Evolutionary conservation across 2,797 vertebrate species (phyloP).

Genomic region (Antrozous pallidus): DNA sequence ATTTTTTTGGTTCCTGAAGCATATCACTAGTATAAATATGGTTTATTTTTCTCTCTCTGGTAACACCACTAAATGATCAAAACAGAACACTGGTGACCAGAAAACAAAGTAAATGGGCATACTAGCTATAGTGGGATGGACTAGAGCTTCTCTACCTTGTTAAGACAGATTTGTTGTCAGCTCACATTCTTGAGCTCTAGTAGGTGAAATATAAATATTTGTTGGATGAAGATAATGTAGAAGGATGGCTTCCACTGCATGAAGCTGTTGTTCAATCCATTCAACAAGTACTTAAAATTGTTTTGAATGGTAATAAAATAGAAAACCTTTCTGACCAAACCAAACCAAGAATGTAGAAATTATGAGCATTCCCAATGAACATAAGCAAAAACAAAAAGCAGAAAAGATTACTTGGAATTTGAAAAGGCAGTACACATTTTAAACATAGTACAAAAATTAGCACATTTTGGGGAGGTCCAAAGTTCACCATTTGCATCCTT

Average conservation of each 20-base stretch:
- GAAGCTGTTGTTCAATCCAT: constrained; percentile 83
- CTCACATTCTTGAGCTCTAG: constrained; percentile 82
- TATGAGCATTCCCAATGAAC: background rate
- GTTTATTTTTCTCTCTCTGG: background rate
- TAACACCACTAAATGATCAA: constrained; percentile 83
- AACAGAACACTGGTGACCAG: constrained; percentile 84
- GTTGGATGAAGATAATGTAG: constrained; percentile 86
- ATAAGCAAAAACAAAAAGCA: background rate
- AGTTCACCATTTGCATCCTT: background rate
- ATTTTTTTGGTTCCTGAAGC: background rate
- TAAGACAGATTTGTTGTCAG: background rate
- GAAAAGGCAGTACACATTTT: background rate
- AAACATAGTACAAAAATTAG: background rate
- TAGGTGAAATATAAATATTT: constrained; percentile 83
- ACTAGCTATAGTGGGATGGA: background rate
- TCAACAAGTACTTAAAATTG: constrained; percentile 86
- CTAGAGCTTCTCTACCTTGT: background rate
- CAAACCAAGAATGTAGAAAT: background rate
- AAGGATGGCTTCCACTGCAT: constrained; percentile 88
- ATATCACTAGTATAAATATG: background rate
- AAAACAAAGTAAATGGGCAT: constrained; percentile 81
- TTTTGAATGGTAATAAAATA: constrained; percentile 83
- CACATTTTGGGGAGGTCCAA: background rate
- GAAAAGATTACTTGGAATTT: background rate
- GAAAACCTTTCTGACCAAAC: background rate